A percentile compares a stretch with the other conserved stretches of the same genome.
Evolutionary conservation across 53 echinoderm and acorn worm species (phyloP).

Genomic region (Arbacia lixula): DNA sequence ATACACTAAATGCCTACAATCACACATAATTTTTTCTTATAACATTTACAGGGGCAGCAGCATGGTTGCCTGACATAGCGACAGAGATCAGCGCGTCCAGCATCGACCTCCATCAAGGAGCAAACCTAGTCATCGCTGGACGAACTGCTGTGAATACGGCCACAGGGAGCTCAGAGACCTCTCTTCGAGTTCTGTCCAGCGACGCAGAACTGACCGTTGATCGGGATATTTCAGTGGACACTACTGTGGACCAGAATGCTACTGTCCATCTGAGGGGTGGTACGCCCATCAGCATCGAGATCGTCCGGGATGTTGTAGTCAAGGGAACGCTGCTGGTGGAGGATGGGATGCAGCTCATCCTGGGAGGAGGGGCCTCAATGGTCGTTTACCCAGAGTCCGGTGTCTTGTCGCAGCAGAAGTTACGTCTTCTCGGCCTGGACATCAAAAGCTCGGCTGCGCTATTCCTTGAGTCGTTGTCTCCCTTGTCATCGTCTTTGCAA

Average conservation of each 20-base stretch:
- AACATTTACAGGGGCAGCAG: slow-evolving; percentile 18
- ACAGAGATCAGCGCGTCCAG: not conserved
- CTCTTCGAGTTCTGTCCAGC: not conserved
- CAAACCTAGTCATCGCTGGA: slow-evolving; percentile 21
- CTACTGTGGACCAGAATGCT: not conserved
- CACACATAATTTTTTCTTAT: not conserved
- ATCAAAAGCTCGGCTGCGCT: not conserved
- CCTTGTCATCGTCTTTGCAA: slow-evolving; percentile 36
- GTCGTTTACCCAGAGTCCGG: slow-evolving; percentile 7
- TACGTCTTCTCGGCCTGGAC: not conserved
- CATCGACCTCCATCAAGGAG: not conserved
- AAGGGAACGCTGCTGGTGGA: slow-evolving; percentile 2
- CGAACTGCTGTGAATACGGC: not conserved
- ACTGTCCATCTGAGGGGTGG: not conserved
- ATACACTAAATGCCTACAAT: too few relatives aligned
- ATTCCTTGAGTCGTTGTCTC: not conserved
- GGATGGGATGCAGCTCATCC: not conserved
- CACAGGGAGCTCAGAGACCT: not conserved
- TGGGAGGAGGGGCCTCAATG: not conserved
- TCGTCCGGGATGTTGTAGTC: not conserved
- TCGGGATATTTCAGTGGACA: not conserved
- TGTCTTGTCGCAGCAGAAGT: not conserved
- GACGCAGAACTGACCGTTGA: not conserved
- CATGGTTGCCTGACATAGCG: slow-evolving; percentile 5
- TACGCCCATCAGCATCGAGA: not conserved